phyloP scores from a whole-genome alignment of 2,888 invertebrate species.

The Chloroclystis v-ata region DNA sequence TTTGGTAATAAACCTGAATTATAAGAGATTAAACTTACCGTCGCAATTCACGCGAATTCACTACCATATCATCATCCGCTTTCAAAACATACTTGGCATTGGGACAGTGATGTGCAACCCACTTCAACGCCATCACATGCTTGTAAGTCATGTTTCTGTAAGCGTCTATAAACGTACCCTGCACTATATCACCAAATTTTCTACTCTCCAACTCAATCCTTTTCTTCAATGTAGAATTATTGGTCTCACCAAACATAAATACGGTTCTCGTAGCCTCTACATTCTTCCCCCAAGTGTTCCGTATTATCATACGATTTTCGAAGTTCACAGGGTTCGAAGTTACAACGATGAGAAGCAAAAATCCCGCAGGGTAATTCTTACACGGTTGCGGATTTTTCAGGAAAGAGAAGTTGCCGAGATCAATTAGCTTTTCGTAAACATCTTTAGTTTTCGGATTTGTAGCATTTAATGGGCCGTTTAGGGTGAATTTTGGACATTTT shows the following conservation, averaged over 20 bases:
- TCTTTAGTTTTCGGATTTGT: slow-evolving; percentile 33
- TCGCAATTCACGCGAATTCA: slow-evolving; percentile 81
- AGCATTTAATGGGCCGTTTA: slow-evolving; percentile 41
- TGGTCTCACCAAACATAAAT: slow-evolving; percentile 81
- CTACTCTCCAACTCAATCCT: slow-evolving; percentile 75
- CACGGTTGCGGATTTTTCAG: slow-evolving; percentile 78
- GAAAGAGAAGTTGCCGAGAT: slow-evolving; percentile 81
- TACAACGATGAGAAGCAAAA: slow-evolving; percentile 81
- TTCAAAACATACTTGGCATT: slow-evolving; percentile 83
- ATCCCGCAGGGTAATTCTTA: slow-evolving; percentile 49
- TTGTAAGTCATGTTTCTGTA: slow-evolving; percentile 91
- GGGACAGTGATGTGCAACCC: slow-evolving; percentile 84
- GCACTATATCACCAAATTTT: slow-evolving; percentile 82
- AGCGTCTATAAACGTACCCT: slow-evolving; percentile 86
- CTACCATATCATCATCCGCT: slow-evolving; percentile 86
- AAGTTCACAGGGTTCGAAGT: slow-evolving; percentile 83
- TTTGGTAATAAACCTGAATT: no score
- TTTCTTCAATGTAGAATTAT: slow-evolving; percentile 41
- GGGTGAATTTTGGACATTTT: slow-evolving; percentile 43
- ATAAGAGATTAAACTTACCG: slow-evolving; percentile 31
- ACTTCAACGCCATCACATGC: slow-evolving; percentile 89
- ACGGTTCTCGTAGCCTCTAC: slow-evolving; percentile 76
- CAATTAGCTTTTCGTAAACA: slow-evolving; percentile 63
- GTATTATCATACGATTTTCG: slow-evolving; percentile 81
- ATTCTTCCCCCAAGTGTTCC: slow-evolving; percentile 85